Percentiles rank a stretch among this genome's conserved stretches.
Evolutionary conservation across 64 coral and sea anemone species (phyloP).

Genomic region (Stylophora pistillata): DNA sequence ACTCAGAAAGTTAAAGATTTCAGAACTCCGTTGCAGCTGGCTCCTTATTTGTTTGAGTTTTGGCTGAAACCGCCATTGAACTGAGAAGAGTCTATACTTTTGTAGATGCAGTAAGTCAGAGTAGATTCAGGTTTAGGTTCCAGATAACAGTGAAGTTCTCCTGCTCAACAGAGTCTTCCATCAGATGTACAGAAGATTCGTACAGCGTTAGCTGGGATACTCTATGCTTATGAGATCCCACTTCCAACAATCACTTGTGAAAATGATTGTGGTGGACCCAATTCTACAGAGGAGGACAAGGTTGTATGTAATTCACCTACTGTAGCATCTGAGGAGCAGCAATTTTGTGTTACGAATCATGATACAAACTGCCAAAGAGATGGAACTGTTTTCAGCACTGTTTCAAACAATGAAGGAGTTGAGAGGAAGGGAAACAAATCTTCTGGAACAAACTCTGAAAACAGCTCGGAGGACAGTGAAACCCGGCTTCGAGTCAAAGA

Average conservation of each 20-base stretch:
- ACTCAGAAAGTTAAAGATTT: too few relatives aligned
- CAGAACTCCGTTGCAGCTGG: too few relatives aligned
- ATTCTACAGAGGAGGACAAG: conserved; percentile 41
- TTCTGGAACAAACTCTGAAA: conserved; percentile 34
- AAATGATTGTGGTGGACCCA: conserved; percentile 3
- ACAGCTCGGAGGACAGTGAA: conserved; percentile 21
- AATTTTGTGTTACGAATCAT: neutral
- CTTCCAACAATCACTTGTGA: conserved; percentile 42
- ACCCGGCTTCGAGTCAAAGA: conserved; percentile 69
- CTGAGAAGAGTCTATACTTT: too few relatives aligned
- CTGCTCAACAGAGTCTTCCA: conserved; percentile 74
- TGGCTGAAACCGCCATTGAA: too few relatives aligned
- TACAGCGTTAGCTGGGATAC: conserved; percentile 77
- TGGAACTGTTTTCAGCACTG: neutral
- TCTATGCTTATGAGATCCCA: conserved; percentile 98
- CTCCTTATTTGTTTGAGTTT: too few relatives aligned
- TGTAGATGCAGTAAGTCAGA: too few relatives aligned
- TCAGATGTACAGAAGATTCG: conserved; percentile 93
- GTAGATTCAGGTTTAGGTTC: neutral
- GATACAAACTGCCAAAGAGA: conserved; percentile 4
- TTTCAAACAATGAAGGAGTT: neutral
- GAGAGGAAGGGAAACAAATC: conserved; percentile 11
- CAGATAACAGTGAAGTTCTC: neutral
- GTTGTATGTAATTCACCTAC: conserved; percentile 19
- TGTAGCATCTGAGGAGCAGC: conserved; percentile 10